Percentiles rank a stretch among this genome's conserved stretches.
phyloP scores from a whole-genome alignment of 2,113 vertebrate genomes.

The Arizona elegans region DNA sequence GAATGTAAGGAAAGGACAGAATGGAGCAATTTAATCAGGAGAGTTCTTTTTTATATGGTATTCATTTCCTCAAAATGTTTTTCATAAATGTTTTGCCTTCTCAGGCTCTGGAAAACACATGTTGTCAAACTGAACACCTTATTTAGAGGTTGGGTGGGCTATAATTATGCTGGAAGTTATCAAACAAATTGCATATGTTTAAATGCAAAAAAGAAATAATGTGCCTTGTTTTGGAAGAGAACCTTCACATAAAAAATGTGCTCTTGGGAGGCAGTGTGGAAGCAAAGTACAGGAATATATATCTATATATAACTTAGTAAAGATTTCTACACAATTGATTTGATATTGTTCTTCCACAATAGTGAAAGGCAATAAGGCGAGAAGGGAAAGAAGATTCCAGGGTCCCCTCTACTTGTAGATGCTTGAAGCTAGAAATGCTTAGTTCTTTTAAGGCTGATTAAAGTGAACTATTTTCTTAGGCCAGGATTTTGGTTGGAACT shows the following conservation, averaged over 20 bases:
- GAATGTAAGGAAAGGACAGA: conserved; percentile 49
- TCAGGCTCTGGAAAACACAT: conserved; percentile 57
- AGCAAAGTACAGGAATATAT: conserved; percentile 36
- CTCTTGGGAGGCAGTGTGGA: conserved; percentile 57
- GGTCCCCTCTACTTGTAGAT: neutral
- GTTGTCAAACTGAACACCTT: conserved; percentile 63
- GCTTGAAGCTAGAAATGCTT: neutral
- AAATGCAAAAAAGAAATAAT: conserved; percentile 50
- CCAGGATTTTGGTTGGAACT: neutral
- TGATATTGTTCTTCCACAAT: neutral
- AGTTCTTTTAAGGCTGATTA: neutral
- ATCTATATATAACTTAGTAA: neutral
- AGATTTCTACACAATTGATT: neutral
- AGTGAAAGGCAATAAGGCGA: neutral
- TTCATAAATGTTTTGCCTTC: conserved; percentile 54
- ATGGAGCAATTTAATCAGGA: conserved; percentile 59
- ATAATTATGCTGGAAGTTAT: conserved; percentile 73
- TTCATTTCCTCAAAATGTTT: conserved; percentile 57
- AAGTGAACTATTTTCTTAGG: neutral
- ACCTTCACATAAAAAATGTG: conserved; percentile 64
- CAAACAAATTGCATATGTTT: conserved; percentile 68
- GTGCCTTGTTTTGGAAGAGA: conserved; percentile 59
- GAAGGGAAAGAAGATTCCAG: neutral
- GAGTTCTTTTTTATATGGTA: conserved; percentile 45
- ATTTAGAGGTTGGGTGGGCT: conserved; percentile 67